Percentiles rank a stretch among this genome's conserved stretches.
phyloP scores from a whole-genome alignment of 2,888 invertebrate genomes.

The Pseudococcus jackbeardsleyi region DNA sequence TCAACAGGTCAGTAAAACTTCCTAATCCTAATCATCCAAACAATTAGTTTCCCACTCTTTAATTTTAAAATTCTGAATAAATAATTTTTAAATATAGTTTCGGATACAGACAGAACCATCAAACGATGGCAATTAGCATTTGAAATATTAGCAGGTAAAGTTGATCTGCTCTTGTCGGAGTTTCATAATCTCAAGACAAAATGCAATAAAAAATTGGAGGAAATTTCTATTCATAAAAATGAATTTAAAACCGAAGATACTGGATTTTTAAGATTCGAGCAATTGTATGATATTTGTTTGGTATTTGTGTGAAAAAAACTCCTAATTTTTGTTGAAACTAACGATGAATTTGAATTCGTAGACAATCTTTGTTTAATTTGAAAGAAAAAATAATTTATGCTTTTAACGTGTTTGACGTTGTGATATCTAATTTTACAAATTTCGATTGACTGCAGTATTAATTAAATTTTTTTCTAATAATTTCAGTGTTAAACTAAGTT shows the following conservation, averaged over 20 bases:
- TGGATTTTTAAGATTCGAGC: slow-evolving; percentile 7
- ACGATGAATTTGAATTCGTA: not conserved
- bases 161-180: slow-evolving; percentile 10
- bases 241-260: not conserved
- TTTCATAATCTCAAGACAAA: slow-evolving; percentile 48
- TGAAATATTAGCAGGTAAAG: slow-evolving; percentile 30
- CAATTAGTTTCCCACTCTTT: not conserved
- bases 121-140: slow-evolving; percentile 7
- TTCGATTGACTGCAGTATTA: too few species aligned
- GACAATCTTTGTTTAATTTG: not conserved
- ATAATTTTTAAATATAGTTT: not conserved
- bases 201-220: slow-evolving; percentile 45
- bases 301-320: not conserved
- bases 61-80: too few species aligned
- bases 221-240: slow-evolving; percentile 13
- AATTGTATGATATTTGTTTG: slow-evolving; percentile 32
- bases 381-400: not conserved
- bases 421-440: not conserved
- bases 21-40: not conserved
- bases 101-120: not conserved
- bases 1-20: not conserved
- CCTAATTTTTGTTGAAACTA: not conserved
- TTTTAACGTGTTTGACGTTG: not conserved
- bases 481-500: slow-evolving; percentile 48
- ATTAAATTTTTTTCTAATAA: too few species aligned